Percentiles rank a stretch among this genome's conserved stretches.
Conservation (phyloP, 2,888 invertebrate genomes). For the Drosophila limbata region DNA sequence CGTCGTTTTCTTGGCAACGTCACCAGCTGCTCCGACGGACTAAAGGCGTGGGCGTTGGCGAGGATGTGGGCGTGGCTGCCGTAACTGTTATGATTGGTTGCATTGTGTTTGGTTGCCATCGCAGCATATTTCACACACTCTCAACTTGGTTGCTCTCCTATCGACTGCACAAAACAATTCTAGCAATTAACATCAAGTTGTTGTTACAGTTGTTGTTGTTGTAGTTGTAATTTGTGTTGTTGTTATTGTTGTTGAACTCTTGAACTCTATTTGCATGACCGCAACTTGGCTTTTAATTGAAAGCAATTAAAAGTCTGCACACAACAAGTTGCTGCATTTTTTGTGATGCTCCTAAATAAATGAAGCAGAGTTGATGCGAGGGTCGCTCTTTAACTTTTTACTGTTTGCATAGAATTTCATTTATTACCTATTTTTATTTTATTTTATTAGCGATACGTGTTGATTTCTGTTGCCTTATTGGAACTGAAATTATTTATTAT, state of each 20-base stretch:
- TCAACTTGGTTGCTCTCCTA: conserved; percentile 38
- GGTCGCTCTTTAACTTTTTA: conserved; percentile 8
- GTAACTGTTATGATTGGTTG: conserved; percentile 28
- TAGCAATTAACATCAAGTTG: conserved; percentile 2
- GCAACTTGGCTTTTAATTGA: conserved; percentile 51
- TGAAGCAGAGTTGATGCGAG: conserved; percentile 14
- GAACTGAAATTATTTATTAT: background rate
- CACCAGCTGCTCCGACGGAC: conserved; percentile 40
- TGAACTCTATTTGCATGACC: conserved; percentile 44
- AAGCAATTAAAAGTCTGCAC: conserved; percentile 49
- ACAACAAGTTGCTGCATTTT: conserved; percentile 41
- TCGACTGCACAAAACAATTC: conserved; percentile 36
- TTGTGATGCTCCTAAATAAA: conserved; percentile 15
- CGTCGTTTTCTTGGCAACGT: conserved; percentile 84
- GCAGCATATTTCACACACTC: conserved; percentile 38
- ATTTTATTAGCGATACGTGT: background rate
- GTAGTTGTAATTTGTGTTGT: conserved; percentile 15
- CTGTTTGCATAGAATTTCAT: background rate
- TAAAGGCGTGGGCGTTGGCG: background rate
- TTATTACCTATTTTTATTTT: background rate
- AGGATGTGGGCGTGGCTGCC: conserved; percentile 16
- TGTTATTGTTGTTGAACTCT: conserved; percentile 35
- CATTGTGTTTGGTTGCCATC: conserved; percentile 48
- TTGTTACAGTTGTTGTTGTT: conserved; percentile 21
- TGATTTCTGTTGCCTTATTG: background rate